Evolutionary conservation across 2,888 invertebrate species (phyloP), one percentile per base, ranked within the genome.

Genomic region (Tachystola acroxantha): DNA sequence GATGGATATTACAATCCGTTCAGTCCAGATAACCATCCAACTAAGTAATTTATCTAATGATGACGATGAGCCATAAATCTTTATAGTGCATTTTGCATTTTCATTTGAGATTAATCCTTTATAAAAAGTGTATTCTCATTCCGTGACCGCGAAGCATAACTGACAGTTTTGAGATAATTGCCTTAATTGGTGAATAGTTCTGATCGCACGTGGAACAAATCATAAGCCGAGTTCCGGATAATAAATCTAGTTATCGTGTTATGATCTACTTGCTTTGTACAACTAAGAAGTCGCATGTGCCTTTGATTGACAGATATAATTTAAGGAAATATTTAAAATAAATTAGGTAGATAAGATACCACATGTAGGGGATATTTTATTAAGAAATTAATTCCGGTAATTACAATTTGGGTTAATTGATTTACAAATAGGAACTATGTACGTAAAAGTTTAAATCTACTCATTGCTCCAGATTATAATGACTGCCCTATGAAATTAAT

Each of bases 81-180:
- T 19, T 27, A 13, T 31, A 29, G 13, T 10, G 28, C 19, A 32
- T 10, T 38, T 46, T 42, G 35, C 36, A 36, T 40, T 37, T 39
- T 39, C 44, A 32, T 39, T 39, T 46, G 32, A 47, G 13, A 34
- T 27, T 30, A 47, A 43, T 49, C 42, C 35, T 49, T 51, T 36
- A 37, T 42, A 45, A 53, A 49, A 58, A 49, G 39, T 30, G 28
- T 37, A 35, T 12, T 32, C 37, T 22, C 22, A 34, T 67, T 64
- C 50, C 72, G 70, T 70, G 74, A 71, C 70, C 69, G 51, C 64
- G 64, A 65, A 75, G 72, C 79, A 62, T 72, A 62, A 59, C 77
- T 53, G 62, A 69, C 59, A 12, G 31, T 19, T 35, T 16, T 12
- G 31, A 35, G 35, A 31, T 35, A 38, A 78, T 73, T 68, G 56